Percentiles rank a stretch among this genome's conserved stretches.
Evolutionary conservation across 1,140 invertebrate genomes (phyloP).

Genomic region (Scaptomyza graminum): DNA sequence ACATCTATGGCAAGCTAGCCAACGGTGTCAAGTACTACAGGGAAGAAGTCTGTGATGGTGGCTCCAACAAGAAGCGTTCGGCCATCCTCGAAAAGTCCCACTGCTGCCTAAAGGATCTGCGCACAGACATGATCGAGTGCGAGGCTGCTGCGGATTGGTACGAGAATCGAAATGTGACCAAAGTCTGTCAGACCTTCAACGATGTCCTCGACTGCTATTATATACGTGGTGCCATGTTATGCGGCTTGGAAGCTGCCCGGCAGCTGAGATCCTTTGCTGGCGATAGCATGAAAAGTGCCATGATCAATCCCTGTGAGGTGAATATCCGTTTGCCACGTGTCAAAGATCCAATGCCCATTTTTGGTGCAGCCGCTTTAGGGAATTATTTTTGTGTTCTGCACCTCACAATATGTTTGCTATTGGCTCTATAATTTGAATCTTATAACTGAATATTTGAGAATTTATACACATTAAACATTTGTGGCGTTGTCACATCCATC

Average conservation of each 20-base stretch:
- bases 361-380: neutral
- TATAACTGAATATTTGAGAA: no score
- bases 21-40: slow-evolving; percentile 59
- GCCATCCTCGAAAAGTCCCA: slow-evolving; percentile 50
- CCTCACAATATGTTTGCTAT: neutral
- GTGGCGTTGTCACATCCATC: no score
- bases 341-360: slow-evolving; percentile 55
- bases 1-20: slow-evolving; percentile 65
- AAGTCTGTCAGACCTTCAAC: slow-evolving; percentile 60
- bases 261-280: slow-evolving; percentile 68
- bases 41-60: slow-evolving; percentile 54
- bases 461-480: no score
- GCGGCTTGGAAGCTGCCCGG: slow-evolving; percentile 61
- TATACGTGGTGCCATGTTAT: slow-evolving; percentile 66
- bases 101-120: slow-evolving; percentile 66
- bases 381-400: no score
- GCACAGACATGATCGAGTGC: slow-evolving; percentile 77
- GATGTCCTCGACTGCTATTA: slow-evolving; percentile 77
- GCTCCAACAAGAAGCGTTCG: slow-evolving; percentile 55
- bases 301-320: slow-evolving; percentile 47
- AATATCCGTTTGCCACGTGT: slow-evolving; percentile 50
- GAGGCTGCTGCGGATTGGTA: slow-evolving; percentile 80
- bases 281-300: slow-evolving; percentile 59
- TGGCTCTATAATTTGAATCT: slow-evolving; percentile 1
- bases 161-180: slow-evolving; percentile 56